A percentile compares a stretch with the other conserved stretches of the same genome.
Conservation (phyloP, 1,140 invertebrate genomes). For the Hormaphis cornu region DNA sequence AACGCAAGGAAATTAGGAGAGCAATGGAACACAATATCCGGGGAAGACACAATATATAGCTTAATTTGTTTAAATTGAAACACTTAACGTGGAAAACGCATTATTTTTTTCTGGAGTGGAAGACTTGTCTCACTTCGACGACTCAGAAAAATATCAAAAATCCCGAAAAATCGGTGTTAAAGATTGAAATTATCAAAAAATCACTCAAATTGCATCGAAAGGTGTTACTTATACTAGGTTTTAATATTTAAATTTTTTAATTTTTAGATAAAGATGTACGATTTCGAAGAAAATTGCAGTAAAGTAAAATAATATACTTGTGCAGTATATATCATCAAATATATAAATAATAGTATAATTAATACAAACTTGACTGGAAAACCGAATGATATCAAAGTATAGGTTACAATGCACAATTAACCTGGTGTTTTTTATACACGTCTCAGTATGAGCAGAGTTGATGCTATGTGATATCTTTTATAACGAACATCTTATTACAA, state of each 20-base stretch:
- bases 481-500: neutral
- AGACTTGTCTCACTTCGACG: neutral
- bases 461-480: neutral
- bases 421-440: neutral
- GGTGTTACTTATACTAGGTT: no score
- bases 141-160: neutral
- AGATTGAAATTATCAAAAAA: no score
- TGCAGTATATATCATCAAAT: no score
- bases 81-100: neutral
- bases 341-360: no score
- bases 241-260: no score
- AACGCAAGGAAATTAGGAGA: slow-evolving; percentile 5
- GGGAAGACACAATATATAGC: slow-evolving; percentile 12
- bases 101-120: neutral
- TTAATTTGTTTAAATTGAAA: neutral
- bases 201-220: no score
- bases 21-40: slow-evolving; percentile 17
- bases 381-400: neutral
- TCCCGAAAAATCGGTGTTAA: no score
- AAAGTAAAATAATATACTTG: no score
- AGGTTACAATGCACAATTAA: neutral
- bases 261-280: no score
- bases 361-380: no score
- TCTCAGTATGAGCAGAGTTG: slow-evolving; percentile 1
- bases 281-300: no score